Conservation (phyloP, 2,797 vertebrate genomes). For the Phyllotis vaccarum region DNA sequence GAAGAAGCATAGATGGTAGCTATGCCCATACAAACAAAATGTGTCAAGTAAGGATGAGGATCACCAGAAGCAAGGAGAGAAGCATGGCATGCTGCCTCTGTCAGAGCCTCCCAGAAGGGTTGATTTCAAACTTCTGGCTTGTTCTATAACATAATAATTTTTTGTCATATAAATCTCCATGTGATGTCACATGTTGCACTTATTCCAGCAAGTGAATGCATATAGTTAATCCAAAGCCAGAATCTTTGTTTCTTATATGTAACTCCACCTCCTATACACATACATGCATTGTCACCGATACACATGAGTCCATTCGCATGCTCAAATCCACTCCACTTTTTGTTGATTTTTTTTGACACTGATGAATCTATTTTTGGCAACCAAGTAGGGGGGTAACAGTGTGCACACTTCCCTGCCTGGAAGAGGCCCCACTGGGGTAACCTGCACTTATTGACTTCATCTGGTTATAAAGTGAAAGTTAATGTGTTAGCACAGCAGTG, state of each 20-base stretch:
- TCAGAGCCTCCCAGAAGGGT: neutral
- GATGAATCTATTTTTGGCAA: conserved; percentile 59
- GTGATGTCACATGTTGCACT: neutral
- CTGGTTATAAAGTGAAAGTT: conserved; percentile 74
- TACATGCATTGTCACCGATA: neutral
- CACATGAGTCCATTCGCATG: no score
- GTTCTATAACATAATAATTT: neutral
- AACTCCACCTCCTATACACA: neutral
- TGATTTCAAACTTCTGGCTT: neutral
- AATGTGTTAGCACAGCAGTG: conserved; percentile 11
- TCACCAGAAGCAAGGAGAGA: neutral
- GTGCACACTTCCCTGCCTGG: neutral
- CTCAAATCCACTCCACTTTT: neutral
- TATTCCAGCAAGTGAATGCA: neutral
- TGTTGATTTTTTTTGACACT: conserved; percentile 37
- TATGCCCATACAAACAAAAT: neutral
- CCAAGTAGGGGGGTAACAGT: neutral
- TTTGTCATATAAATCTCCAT: neutral
- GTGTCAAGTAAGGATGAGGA: rapidly evolving
- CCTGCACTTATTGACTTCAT: neutral
- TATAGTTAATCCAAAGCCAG: neutral
- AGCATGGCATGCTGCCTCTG: neutral
- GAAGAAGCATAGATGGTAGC: neutral
- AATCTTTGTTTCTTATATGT: neutral
- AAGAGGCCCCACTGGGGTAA: conserved; percentile 53